Conservation (phyloP, 2,797 vertebrate species). For the Dryobates pubescens region DNA sequence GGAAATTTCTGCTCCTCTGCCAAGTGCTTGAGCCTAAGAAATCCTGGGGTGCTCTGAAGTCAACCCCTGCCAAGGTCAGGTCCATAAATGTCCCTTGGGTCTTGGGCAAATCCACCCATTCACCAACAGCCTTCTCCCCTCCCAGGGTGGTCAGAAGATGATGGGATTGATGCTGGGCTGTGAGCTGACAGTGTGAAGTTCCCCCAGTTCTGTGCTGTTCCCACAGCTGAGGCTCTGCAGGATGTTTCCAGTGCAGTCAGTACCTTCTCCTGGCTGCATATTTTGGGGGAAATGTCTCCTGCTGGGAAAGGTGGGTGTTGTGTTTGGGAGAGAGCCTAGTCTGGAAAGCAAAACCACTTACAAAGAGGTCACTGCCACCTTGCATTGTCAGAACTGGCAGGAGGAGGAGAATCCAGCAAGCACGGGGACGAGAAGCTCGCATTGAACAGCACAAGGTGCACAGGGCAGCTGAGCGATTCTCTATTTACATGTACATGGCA, state of each 20-base stretch:
- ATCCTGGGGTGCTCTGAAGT: neutral
- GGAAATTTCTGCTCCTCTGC: neutral
- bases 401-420: neutral
- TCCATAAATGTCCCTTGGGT: neutral
- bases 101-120: neutral
- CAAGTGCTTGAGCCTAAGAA: neutral
- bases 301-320: neutral
- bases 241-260: neutral
- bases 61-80: neutral
- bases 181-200: neutral
- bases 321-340: neutral
- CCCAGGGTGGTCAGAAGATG: neutral
- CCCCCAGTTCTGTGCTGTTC: neutral
- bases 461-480: slow-evolving; percentile 41
- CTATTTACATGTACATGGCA: slow-evolving; percentile 49
- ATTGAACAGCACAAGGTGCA: slow-evolving; percentile 50
- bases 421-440: neutral
- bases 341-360: neutral
- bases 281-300: neutral
- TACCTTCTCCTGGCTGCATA: neutral
- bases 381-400: neutral
- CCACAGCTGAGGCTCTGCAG: neutral
- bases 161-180: neutral
- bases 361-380: neutral
- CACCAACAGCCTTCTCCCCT: neutral